Evolutionary conservation across 2,888 invertebrate genomes (phyloP).

Genomic region (Latrodectus elegans): DNA sequence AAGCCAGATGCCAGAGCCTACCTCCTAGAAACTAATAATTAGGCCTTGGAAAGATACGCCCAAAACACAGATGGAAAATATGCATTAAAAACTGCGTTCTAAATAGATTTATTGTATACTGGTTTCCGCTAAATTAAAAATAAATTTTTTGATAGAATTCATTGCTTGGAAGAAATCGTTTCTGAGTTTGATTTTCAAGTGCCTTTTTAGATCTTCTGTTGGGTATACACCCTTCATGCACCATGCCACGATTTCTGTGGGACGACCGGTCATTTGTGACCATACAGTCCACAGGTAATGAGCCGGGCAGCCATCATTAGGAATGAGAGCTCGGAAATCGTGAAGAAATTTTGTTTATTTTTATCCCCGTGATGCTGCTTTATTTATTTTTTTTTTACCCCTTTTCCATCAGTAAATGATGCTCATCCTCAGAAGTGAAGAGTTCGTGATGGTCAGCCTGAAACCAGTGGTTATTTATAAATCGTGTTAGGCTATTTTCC

Average conservation of each 20-base stretch:
- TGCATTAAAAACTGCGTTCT: too few relatives aligned
- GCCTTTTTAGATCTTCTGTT: too few relatives aligned
- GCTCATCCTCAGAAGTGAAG: constrained; percentile 25
- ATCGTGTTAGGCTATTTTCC: constrained; percentile 39
- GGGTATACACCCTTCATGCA: too few relatives aligned
- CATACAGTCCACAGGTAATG: constrained; percentile 64
- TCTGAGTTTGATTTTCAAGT: too few relatives aligned
- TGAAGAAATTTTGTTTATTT: constrained; percentile 64
- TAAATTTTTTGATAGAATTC: too few relatives aligned
- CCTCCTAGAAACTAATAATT: constrained; percentile 38
- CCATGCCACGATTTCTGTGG: constrained; percentile 16
- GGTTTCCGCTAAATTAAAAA: too few relatives aligned
- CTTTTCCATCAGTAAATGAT: constrained; percentile 57
- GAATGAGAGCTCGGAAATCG: constrained; percentile 44
- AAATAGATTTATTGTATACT: too few relatives aligned
- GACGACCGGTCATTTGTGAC: constrained; percentile 59
- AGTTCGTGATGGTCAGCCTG: constrained; percentile 46
- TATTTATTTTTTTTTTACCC: constrained; percentile 16
- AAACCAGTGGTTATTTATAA: constrained; percentile 59
- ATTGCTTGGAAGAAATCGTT: too few relatives aligned
- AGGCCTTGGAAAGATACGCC: constrained; percentile 34
- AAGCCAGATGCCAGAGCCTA: background rate
- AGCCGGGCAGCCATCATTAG: constrained; percentile 56
- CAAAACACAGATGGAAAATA: constrained; percentile 25
- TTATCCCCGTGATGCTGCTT: constrained; percentile 42